These are phyloP conservation scores for Plebejus argus DNA, from an alignment of 2,888 invertebrate genomes.

Conservation along the genomic window DNA sequence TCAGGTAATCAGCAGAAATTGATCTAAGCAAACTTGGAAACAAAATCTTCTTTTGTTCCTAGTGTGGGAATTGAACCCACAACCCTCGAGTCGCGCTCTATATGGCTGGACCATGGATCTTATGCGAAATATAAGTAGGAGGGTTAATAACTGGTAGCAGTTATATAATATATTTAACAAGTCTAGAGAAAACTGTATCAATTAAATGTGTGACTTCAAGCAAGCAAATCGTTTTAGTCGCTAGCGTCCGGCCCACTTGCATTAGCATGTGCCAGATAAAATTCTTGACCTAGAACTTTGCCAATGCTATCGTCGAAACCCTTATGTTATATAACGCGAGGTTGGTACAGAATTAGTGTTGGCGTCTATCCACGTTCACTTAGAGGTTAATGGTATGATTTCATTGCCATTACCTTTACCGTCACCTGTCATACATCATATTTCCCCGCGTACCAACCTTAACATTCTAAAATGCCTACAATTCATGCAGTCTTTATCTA, in stretches of 20 bases:
- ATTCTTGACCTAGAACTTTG: constrained; percentile 33
- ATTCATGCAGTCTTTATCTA: not conserved
- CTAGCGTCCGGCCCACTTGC: not conserved
- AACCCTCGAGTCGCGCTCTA: too few relatives aligned
- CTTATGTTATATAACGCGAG: constrained; percentile 34
- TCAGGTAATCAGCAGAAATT: too few relatives aligned
- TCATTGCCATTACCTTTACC: constrained; percentile 42
- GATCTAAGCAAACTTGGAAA: too few relatives aligned
- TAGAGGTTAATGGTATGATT: constrained; percentile 54
- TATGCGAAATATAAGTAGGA: too few relatives aligned
- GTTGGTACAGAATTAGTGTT: constrained; percentile 60
- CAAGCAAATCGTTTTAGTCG: not conserved
- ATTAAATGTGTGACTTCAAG: not conserved
- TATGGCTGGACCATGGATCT: too few relatives aligned
- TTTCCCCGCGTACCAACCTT: not conserved
- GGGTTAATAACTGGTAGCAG: too few relatives aligned
- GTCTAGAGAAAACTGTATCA: not conserved
- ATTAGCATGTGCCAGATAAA: constrained; percentile 30
- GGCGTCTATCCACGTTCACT: constrained; percentile 62
- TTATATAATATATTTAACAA: too few relatives aligned
- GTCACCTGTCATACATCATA: not conserved
- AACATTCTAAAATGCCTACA: not conserved
- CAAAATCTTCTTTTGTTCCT: too few relatives aligned
- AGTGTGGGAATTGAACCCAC: too few relatives aligned
- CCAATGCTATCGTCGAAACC: constrained; percentile 31